A percentile compares a stretch with the other conserved stretches of the same genome.
Conservation (phyloP, 1,140 invertebrate genomes). For the Bombus affinis region DNA sequence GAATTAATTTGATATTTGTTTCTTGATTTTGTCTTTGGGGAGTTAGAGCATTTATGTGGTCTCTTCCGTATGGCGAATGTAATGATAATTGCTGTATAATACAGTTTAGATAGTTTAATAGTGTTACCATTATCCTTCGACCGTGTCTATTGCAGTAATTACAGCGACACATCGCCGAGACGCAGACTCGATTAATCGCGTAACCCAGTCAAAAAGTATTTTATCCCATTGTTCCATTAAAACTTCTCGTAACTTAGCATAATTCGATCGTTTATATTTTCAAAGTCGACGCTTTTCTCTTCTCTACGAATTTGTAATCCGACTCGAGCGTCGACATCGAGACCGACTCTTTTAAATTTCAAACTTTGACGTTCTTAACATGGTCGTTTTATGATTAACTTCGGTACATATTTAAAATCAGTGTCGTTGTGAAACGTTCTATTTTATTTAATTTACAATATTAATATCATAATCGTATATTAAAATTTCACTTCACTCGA, state of each 20-base stretch:
- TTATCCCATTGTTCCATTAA: constrained; percentile 11
- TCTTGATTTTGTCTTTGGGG: too few species aligned
- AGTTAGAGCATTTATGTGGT: too few species aligned
- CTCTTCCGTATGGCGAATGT: too few species aligned
- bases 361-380: background rate
- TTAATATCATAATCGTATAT: background rate
- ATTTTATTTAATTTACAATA: background rate
- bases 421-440: background rate
- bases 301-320: too few species aligned
- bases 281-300: background rate
- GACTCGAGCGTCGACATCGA: background rate
- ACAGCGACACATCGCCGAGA: background rate
- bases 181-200: background rate
- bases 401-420: background rate
- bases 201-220: background rate
- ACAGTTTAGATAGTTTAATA: background rate
- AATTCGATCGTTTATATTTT: constrained; percentile 15
- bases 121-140: background rate
- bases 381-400: background rate
- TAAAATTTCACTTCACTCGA: too few species aligned
- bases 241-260: background rate
- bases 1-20: too few species aligned
- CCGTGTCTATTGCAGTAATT: background rate
- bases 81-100: background rate
- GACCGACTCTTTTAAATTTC: background rate